These are phyloP conservation scores for Patiria pectinifera DNA, from an alignment of 53 echinoderm and acorn worm species.

Conservation along the genomic window DNA sequence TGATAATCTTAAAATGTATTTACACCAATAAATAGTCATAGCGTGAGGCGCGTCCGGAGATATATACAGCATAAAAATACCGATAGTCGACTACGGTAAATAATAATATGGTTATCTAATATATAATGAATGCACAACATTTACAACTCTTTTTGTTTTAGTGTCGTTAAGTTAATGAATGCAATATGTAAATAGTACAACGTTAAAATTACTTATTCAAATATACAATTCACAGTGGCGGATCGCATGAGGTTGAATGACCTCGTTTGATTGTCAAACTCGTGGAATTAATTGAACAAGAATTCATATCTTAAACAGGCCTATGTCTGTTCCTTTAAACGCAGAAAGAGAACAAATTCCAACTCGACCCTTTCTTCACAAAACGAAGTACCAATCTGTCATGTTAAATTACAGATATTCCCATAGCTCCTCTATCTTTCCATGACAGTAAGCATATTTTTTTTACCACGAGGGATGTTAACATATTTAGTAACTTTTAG, in stretches of 20 bases:
- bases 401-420: no score
- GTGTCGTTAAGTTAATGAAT: slow-evolving; percentile 25
- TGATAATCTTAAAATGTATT: slow-evolving; percentile 46
- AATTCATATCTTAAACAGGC: no score
- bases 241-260: neutral
- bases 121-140: slow-evolving; percentile 58
- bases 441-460: no score
- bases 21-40: slow-evolving; percentile 63
- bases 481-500: no score
- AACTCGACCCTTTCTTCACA: no score
- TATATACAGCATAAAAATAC: slow-evolving; percentile 64
- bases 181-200: slow-evolving; percentile 60
- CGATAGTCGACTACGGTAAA: slow-evolving; percentile 55
- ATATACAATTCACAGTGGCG: slow-evolving; percentile 15
- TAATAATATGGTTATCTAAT: slow-evolving; percentile 32
- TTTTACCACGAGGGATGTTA: no score
- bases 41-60: slow-evolving; percentile 39
- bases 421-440: no score
- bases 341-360: no score
- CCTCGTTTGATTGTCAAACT: neutral
- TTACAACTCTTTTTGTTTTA: slow-evolving; percentile 45
- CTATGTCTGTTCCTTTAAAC: no score
- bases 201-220: slow-evolving; percentile 3
- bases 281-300: no score
- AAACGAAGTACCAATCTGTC: no score